A percentile compares a stretch with the other conserved stretches of the same genome.
Conservation (phyloP, 2,797 vertebrate species). For the Scyliorhinus canicula region DNA sequence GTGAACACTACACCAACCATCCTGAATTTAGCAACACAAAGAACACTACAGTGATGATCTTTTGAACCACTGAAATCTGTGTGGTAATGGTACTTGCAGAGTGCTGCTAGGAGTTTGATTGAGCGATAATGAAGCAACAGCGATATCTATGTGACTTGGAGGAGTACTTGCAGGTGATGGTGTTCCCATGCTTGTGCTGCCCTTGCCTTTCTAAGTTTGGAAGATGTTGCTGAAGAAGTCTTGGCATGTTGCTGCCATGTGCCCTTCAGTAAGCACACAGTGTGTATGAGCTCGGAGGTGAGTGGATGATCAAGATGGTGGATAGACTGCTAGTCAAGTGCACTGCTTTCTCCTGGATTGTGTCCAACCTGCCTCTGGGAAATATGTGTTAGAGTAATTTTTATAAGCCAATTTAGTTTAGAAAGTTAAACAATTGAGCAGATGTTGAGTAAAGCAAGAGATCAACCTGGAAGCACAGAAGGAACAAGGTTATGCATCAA, state of each 20-base stretch:
- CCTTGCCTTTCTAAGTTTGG: not conserved
- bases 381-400: not conserved
- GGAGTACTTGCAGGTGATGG: not conserved
- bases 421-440: not conserved
- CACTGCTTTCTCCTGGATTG: not conserved
- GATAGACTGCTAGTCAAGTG: not conserved
- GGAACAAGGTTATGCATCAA: not conserved
- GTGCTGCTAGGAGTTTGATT: not conserved
- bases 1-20: no score
- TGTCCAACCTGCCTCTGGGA: not conserved
- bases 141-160: not conserved
- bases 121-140: not conserved
- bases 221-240: not conserved
- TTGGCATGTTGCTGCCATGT: not conserved
- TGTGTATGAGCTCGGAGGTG: not conserved
- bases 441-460: not conserved
- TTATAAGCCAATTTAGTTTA: no score
- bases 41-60: no score
- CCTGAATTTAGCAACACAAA: no score
- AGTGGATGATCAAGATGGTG: not conserved
- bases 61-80: not conserved
- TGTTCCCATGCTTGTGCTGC: not conserved
- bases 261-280: not conserved
- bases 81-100: not conserved
- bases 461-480: not conserved